Conservation (phyloP, 2,888 invertebrate genomes). For the Heliconius ismenius region DNA sequence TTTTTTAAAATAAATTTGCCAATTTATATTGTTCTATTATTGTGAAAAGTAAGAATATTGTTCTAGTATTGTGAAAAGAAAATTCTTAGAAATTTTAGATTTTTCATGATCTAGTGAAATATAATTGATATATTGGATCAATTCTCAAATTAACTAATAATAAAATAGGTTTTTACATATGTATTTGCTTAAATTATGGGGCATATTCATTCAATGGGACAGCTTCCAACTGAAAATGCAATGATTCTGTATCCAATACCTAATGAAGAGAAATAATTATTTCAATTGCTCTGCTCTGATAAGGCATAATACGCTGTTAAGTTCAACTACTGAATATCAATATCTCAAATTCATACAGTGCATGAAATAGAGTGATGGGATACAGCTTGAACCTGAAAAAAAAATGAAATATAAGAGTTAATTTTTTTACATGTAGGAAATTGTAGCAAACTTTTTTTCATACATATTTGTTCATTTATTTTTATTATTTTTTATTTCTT, state of each 20-base stretch:
- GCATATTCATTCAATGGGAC: neutral
- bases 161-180: neutral
- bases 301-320: neutral
- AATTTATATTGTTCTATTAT: slow-evolving; percentile 11
- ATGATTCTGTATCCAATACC: neutral
- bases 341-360: too few species aligned
- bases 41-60: slow-evolving; percentile 11
- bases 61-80: slow-evolving; percentile 11
- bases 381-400: too few species aligned
- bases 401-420: too few species aligned
- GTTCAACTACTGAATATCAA: neutral
- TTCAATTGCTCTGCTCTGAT: neutral
- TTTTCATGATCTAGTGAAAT: slow-evolving; percentile 6
- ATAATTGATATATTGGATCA: slow-evolving; percentile 10
- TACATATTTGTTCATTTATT: neutral
- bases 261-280: neutral
- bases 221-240: neutral
- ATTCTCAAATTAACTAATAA: neutral
- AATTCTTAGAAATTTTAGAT: too few species aligned
- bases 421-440: neutral
- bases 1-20: neutral
- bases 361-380: too few species aligned
- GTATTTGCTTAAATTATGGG: neutral
- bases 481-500: neutral
- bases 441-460: neutral